Evolutionary conservation across 2,888 invertebrate species (phyloP).

Genomic region (Drosophila formosana): DNA sequence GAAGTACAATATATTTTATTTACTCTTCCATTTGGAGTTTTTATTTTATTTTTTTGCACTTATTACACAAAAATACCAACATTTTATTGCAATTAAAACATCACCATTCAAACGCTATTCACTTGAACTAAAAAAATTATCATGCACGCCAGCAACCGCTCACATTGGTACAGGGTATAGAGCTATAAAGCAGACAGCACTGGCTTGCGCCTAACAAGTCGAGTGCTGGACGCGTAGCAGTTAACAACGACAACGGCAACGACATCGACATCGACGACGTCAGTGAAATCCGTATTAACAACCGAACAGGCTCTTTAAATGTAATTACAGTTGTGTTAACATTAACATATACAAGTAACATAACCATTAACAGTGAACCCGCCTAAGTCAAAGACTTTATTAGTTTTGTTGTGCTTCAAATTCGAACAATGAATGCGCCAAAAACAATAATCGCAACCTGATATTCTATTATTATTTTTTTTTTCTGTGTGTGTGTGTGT

Average conservation of each 20-base stretch:
- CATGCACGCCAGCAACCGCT: slow-evolving; percentile 19
- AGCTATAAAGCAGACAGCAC: slow-evolving; percentile 67
- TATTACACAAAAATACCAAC: no score
- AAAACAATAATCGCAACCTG: slow-evolving; percentile 6
- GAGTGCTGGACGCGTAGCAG: slow-evolving; percentile 68
- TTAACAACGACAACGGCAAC: slow-evolving; percentile 59
- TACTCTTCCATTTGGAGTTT: no score
- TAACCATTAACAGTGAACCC: slow-evolving; percentile 10
- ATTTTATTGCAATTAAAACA: no score
- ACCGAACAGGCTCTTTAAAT: slow-evolving; percentile 12
- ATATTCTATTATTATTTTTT: slow-evolving; percentile 13
- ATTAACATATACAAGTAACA: slow-evolving; percentile 13
- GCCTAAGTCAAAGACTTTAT: not conserved
- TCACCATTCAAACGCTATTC: no score
- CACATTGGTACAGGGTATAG: slow-evolving; percentile 35
- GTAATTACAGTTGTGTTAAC: slow-evolving; percentile 15
- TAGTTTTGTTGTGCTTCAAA: slow-evolving; percentile 1
- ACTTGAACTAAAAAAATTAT: not conserved
- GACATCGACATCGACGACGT: not conserved
- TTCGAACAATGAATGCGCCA: not conserved
- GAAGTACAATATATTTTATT: no score
- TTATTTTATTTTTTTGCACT: no score
- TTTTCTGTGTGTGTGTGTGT: slow-evolving; percentile 7
- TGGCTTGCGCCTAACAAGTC: slow-evolving; percentile 59
- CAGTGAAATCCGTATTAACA: not conserved